Evolutionary conservation across 2,113 vertebrate species (phyloP).

Genomic region (Istiophorus platypterus): DNA sequence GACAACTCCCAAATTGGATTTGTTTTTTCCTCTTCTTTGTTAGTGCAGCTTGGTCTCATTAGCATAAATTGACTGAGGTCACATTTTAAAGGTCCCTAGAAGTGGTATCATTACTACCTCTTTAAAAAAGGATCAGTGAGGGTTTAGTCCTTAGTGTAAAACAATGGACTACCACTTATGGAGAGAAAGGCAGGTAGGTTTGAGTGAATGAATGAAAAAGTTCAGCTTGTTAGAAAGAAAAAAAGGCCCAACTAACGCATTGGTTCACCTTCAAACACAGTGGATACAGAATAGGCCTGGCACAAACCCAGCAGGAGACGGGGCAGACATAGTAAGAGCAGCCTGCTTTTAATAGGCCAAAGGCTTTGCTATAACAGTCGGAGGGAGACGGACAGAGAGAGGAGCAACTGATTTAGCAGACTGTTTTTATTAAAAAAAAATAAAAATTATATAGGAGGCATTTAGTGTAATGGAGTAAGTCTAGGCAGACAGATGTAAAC

Average conservation of each 20-base stretch:
- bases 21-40: not conserved
- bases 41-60: not conserved
- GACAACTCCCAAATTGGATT: not conserved
- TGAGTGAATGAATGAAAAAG: too few species aligned
- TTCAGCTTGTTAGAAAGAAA: too few species aligned
- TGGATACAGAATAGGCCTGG: slow-evolving; percentile 43
- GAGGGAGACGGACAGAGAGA: not conserved
- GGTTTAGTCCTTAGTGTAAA: not conserved
- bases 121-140: not conserved
- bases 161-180: not conserved
- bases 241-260: not conserved
- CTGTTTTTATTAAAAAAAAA: not conserved
- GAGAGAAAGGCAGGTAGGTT: too few species aligned
- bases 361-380: not conserved
- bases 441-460: too few species aligned
- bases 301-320: slow-evolving; percentile 7
- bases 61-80: not conserved
- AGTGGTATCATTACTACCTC: not conserved
- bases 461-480: too few species aligned
- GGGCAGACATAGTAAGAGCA: slow-evolving; percentile 73
- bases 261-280: slow-evolving; percentile 30
- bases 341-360: not conserved
- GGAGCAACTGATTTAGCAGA: not conserved
- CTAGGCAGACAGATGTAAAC: too few species aligned
- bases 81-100: not conserved